A percentile compares a stretch with the other conserved stretches of the same genome.
These are phyloP conservation scores for Sarotherodon lohbergeri DNA, from an alignment of 2,113 vertebrate species.

Conservation along the genomic window DNA sequence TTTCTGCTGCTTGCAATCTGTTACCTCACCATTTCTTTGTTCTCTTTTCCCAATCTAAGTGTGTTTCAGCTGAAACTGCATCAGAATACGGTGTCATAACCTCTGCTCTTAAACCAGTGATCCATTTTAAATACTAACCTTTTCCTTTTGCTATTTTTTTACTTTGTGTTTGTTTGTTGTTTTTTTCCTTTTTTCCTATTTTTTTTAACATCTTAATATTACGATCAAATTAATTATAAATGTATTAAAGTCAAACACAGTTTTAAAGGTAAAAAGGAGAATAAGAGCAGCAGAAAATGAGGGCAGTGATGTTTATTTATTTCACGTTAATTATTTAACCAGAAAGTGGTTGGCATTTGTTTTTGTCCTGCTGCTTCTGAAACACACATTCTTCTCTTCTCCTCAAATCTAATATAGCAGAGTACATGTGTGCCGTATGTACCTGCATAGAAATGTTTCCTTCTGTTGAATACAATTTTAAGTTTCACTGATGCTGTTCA, in stretches of 20 bases:
- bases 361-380: background rate
- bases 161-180: background rate
- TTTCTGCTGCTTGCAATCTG: conserved; percentile 20
- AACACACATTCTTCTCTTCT: background rate
- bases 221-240: background rate
- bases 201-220: background rate
- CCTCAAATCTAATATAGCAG: background rate
- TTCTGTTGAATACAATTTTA: background rate
- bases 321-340: background rate
- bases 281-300: background rate
- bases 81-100: background rate
- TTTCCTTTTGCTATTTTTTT: background rate
- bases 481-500: background rate
- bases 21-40: background rate
- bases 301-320: background rate
- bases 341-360: background rate
- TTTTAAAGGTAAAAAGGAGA: background rate
- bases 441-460: background rate
- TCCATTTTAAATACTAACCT: background rate
- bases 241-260: background rate
- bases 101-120: background rate
- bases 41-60: background rate
- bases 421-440: background rate
- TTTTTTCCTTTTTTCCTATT: background rate
- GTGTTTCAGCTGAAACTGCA: background rate